Base-by-base conservation (phyloP, 2,888 invertebrate species). In the Nymphalis urticae region DNA sequence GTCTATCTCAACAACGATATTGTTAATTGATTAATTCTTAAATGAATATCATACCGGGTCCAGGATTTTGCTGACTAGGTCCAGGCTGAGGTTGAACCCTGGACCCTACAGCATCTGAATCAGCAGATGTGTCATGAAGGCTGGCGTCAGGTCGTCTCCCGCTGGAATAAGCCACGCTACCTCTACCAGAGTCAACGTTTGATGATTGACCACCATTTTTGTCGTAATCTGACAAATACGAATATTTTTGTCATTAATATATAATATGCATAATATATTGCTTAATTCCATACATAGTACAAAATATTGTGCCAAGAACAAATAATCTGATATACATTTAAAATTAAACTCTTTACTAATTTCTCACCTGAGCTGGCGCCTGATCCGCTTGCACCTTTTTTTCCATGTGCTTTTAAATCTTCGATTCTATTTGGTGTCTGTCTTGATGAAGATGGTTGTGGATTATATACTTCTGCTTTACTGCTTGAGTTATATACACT, bases 141-240 rank as follows among this genome's bases (percentile, higher is more conserved):
- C 56, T 77, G 70, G 90, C 90, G 54, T 94, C 94, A 2, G 91
- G 89, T 77, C 95, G 88, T 72, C 95, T 87, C 2, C 96, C 96
- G 79, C 96, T 96, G 51, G 96, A 96, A 85, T 96, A 96, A 58
- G 96, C 96, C 8, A 96, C 96, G 81, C 96, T 96, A n/a, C 96
- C 96, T 75, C 96, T 91, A 21, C 96, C 96, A 0, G 96, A 96
- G 85, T 96, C 96, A 27, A 95, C 95, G 81, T 96, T 96, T 0
- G 96, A 96, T 16, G 95, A 95, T 75, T 95, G 95, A n/a, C 94
- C 93, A 7, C 95, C 95, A 62, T 95, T 94, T 84, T 96, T 96
- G 82, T 96, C 96, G 79, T 96, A 96, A 86, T 96, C 96, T 81
- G 93, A 83, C 78, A 86, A 81, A 51, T 27, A 47, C 19, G 19